phyloP scores from a whole-genome alignment of 2,113 vertebrate species.

The Anoura caudifer region DNA sequence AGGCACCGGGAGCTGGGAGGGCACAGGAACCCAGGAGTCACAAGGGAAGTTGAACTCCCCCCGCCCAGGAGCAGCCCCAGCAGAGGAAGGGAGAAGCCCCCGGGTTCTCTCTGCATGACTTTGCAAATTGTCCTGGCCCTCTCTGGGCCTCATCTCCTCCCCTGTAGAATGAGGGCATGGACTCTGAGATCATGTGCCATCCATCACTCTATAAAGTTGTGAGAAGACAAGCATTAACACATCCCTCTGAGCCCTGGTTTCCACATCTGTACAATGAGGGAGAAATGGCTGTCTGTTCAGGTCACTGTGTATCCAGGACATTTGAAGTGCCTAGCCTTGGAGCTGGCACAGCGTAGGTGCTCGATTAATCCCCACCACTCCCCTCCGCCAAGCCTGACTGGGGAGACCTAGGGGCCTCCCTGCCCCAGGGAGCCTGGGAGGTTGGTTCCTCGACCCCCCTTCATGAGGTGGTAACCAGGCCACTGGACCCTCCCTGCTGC shows the following conservation, averaged over 20 bases:
- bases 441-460: too few relatives aligned
- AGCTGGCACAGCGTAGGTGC: not conserved
- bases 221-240: not conserved
- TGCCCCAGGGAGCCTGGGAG: not conserved
- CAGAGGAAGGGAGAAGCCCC: not conserved
- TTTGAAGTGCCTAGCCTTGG: too few relatives aligned
- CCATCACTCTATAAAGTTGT: not conserved
- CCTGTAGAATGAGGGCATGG: not conserved
- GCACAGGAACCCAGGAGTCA: not conserved
- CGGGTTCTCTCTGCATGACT: not conserved
- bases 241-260: not conserved
- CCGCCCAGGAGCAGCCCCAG: not conserved
- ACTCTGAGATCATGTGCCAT: not conserved
- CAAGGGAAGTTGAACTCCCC: rapidly evolving
- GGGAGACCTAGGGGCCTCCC: not conserved
- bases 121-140: not conserved
- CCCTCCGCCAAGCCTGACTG: not conserved
- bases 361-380: not conserved
- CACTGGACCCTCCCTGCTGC: rapidly evolving
- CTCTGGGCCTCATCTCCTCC: not conserved
- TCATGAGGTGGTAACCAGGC: not conserved
- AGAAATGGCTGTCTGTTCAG: rapidly evolving
- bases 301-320: rapidly evolving
- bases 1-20: not conserved
- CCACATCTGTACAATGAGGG: too few relatives aligned